Evolutionary conservation across 2,888 invertebrate species (phyloP), one percentile per base, ranked within the genome.

Genomic region (Thera britannica): DNA sequence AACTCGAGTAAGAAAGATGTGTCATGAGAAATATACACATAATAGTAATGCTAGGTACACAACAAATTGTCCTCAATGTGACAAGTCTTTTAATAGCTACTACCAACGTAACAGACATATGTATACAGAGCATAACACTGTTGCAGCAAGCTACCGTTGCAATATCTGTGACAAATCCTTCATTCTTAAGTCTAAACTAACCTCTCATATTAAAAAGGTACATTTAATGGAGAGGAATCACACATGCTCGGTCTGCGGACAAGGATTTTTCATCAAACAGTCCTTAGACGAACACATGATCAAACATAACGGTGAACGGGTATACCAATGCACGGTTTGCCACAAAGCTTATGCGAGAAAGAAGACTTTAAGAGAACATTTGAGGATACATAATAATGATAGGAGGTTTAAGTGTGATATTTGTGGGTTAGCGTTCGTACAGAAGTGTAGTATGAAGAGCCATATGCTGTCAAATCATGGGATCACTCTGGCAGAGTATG

Each of bases 311-410:
- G 93, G 92, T 0, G 90, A 92, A 36, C 78, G 88, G 11, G 88
- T 90, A 0, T 90, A 86, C 51, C 88, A 90, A 48, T 93, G 93
- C 68, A 83, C 78, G 0, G 88, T 92, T 0, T 93, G 93, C 56
- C 71, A 76, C 0, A 93, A 92, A 35, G 86, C 92, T 0, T 93
- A 92, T 55, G 92, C 92, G 0, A 83, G 93, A 36, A 92, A 90
- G 71, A 92, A 92, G 52, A 93, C 92, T 0, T 63, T 93, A 6
- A 73, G 89, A 0, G 91, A 92, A 60, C 92, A 93, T 74, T 89
- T 92, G 90, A 52, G 92, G n/a, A 92, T 92, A 3, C 93, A 93
- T 66, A 89, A 90, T 64, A 90, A 93, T 65, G 92, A 92, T 70
- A 86, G 90, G 48, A 67, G 92, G 2, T 92, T 92, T 34, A 90